These are phyloP conservation scores for Cervus canadensis DNA, from an alignment of 2,113 vertebrate genomes.

Conservation along the genomic window DNA sequence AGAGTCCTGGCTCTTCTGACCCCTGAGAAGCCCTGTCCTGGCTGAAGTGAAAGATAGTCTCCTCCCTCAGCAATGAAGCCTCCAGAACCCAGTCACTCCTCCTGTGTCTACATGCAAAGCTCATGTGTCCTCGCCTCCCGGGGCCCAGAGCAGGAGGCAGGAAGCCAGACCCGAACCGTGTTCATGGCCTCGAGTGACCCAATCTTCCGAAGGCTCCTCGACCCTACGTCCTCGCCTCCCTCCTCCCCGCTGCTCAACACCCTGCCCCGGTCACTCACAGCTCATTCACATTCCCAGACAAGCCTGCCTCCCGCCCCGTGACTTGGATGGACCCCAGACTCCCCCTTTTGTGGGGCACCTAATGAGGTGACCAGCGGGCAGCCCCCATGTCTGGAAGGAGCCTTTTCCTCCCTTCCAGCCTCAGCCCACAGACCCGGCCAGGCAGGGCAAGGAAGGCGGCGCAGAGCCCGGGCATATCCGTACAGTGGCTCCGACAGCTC, in stretches of 20 bases:
- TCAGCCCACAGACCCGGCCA: background rate
- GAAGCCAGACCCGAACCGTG: background rate
- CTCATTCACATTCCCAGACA: background rate
- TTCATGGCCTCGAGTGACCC: background rate
- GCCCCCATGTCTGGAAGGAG: background rate
- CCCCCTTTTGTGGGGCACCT: background rate
- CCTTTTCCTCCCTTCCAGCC: background rate
- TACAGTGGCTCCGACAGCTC: background rate
- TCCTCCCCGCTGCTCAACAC: background rate
- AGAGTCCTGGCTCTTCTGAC: background rate
- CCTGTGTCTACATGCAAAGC: background rate
- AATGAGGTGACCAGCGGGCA: slow-evolving; percentile 56
- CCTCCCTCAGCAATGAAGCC: background rate
- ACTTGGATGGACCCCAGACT: background rate
- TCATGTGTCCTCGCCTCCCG: background rate
- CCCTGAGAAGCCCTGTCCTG: background rate
- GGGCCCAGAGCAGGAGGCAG: background rate
- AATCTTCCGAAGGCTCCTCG: background rate
- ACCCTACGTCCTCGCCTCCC: background rate
- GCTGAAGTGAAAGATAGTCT: background rate
- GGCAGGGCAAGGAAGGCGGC: background rate
- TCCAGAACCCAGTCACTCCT: background rate
- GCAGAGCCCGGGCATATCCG: background rate
- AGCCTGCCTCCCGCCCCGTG: background rate
- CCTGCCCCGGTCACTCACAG: background rate